Base-by-base conservation (phyloP, 2,888 invertebrate species). In the Drosophila setosimentum region DNA sequence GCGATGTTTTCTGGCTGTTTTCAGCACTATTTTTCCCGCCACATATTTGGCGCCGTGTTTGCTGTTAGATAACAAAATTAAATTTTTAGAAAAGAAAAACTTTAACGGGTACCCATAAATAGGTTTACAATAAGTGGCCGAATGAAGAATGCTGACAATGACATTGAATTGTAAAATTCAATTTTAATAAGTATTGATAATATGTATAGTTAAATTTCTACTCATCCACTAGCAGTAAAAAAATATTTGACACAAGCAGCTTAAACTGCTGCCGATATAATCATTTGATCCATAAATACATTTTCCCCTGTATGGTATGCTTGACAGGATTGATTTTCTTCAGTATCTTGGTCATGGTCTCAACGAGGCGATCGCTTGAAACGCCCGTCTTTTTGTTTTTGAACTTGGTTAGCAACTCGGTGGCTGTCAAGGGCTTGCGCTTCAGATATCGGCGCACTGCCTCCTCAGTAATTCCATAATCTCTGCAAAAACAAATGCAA, bases 391-490 rank as follows among this genome's bases (percentile, higher is more conserved):
- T 97, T 93, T 98, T 98, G 45, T 97, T 97, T 92, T 98, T 98
- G 94, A 99, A 98, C 94, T 99, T 99, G 78, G 98, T 98, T 50
- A 99, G 94, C 37, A 99, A 94, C 91, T 99, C 99, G 0, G 98
- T 99, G 0, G 99, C 97, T 0, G 99, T 99, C 97, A 99, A 98
- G 1, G 99, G 99, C 91, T 99, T 99, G 13, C 99, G 95, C 93
- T 97, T 97, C 37, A 99, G 94, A 93, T 99, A 99, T 21, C 99
- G 95, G 3, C 99, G 95, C 8, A 99, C 98, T 0, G 98, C 97
- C 88, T 99, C 99, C 92, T 99, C 99, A 0, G 98, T 98, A 42
- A 98, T 98, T 59, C 97, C 97, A 91, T 97, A 97, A 85, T 97
- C 97, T 91, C 96, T 97, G 91, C 48, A 72, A 60, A 50, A 65